Evolutionary conservation across 2,797 vertebrate species (phyloP), one percentile per base, ranked within the genome.

Genomic region (Bufotes viridis): DNA sequence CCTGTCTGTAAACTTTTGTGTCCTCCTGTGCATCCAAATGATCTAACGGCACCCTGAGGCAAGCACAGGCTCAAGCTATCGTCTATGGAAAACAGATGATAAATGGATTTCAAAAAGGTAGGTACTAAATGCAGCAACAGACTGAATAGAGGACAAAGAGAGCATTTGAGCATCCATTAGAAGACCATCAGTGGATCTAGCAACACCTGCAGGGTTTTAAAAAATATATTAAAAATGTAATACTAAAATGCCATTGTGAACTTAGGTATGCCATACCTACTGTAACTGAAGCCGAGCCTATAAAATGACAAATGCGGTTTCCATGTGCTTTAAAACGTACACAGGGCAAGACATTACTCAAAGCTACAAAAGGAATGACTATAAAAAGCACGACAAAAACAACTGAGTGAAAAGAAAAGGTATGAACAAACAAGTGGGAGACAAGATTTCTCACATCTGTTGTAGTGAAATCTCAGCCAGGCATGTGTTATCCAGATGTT

Each of bases 401-500:
- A 51, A 53, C 74, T 11, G 20, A 76, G 12, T 6, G 49, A n/a
- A 76, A 53, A 49, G 20, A 75, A 76, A 76, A 76, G 12, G 1
- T 76, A 51, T 70, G 67, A 34, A 17, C 67, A 17, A 34, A 17
- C 67, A 70, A 29, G 20, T 53, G 1, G 51, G 74, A 22, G 26
- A 74, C 26, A 81, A 12, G 55, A 84, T 84, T 65, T 58, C 2
- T 82, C 20, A 57, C 24, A 12, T 79, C 81, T n/a, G 14, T 51
- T 49, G 57, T 17, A 55, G 53, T 57, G 51, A 78, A 42, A 9
- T 11, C 29, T 11, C 20, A 58, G 58, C 80, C 53, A 70, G 53
- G 78, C 74, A 87, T 80, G 72, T 88, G 81, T 57, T 83, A 15
- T 58, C 22, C 79, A 83, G 81, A 87, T 74, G 55, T 53, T 20